phyloP scores from a whole-genome alignment of 2,888 invertebrate genomes.

The Gibbula magus region DNA sequence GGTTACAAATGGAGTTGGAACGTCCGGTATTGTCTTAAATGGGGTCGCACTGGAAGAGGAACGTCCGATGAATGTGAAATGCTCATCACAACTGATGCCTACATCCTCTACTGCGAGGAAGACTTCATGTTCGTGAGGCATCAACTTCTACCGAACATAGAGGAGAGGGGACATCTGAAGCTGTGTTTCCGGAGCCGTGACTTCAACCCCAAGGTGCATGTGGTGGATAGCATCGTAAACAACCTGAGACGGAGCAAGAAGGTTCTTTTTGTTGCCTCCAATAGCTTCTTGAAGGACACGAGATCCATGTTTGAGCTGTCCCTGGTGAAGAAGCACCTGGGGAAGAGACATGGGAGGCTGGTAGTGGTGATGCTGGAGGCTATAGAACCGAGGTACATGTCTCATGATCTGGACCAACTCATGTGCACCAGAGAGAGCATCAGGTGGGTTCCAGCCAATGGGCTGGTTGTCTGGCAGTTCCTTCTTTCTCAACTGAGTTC shows the following conservation, averaged over 20 bases:
- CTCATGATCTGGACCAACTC: not conserved
- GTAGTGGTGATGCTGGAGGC: not conserved
- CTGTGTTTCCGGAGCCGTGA: not conserved
- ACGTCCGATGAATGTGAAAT: not conserved
- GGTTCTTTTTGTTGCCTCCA: not conserved
- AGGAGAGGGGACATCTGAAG: not conserved
- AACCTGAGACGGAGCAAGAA: not conserved
- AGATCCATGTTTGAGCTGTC: not conserved
- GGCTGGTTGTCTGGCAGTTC: too few relatives aligned
- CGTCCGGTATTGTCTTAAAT: not conserved
- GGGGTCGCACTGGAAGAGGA: not conserved
- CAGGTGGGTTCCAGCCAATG: too few relatives aligned
- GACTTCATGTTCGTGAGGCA: not conserved
- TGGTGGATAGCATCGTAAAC: not conserved
- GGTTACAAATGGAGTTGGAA: not conserved
- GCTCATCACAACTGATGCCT: not conserved
- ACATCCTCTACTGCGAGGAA: not conserved
- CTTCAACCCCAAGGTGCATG: not conserved
- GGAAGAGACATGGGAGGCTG: not conserved
- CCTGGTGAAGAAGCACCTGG: not conserved
- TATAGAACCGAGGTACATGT: not conserved
- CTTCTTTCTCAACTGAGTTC: too few relatives aligned
- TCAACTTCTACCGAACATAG: not conserved
- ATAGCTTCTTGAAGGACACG: not conserved
- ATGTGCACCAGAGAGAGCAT: too few relatives aligned